Conservation (phyloP, 2,113 vertebrate species). For the Cephalopterus ornatus region DNA sequence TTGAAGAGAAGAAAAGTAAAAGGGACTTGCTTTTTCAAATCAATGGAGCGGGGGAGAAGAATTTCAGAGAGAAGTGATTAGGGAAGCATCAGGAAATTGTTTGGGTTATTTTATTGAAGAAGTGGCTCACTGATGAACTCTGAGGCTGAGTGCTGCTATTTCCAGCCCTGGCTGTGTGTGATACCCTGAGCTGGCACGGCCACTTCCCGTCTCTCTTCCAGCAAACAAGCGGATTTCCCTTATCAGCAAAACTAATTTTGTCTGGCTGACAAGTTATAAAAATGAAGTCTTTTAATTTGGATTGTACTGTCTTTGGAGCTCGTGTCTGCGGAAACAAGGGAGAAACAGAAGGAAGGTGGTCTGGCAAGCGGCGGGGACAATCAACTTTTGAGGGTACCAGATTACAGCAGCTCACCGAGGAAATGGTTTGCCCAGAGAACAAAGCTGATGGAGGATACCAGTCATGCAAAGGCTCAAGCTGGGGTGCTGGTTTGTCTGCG, state of each 20-base stretch:
- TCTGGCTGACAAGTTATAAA: not conserved
- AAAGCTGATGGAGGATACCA: not conserved
- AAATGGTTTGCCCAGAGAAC: not conserved
- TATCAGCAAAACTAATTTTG: slow-evolving; percentile 29
- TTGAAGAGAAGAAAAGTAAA: not conserved
- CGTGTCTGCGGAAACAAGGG: not conserved
- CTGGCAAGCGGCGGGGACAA: not conserved
- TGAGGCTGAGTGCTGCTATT: slow-evolving; percentile 18
- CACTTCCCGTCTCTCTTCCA: not conserved
- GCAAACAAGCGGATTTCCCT: not conserved
- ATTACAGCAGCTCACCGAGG: not conserved
- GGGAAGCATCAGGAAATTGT: slow-evolving; percentile 25
- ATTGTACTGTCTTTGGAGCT: not conserved
- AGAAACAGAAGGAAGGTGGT: not conserved
- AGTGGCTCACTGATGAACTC: slow-evolving; percentile 22
- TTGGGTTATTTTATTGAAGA: slow-evolving; percentile 27
- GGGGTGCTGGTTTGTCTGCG: not conserved
- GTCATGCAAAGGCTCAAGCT: not conserved
- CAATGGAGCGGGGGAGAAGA: not conserved
- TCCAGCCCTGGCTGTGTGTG: not conserved
- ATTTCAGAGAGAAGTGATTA: not conserved
- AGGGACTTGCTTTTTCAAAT: not conserved
- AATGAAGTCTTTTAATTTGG: not conserved
- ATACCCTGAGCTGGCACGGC: not conserved
- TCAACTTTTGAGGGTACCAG: not conserved